These are phyloP conservation scores for Caenorhabditis inopinata DNA, from an alignment of 1,140 invertebrate genomes.

Conservation along the genomic window DNA sequence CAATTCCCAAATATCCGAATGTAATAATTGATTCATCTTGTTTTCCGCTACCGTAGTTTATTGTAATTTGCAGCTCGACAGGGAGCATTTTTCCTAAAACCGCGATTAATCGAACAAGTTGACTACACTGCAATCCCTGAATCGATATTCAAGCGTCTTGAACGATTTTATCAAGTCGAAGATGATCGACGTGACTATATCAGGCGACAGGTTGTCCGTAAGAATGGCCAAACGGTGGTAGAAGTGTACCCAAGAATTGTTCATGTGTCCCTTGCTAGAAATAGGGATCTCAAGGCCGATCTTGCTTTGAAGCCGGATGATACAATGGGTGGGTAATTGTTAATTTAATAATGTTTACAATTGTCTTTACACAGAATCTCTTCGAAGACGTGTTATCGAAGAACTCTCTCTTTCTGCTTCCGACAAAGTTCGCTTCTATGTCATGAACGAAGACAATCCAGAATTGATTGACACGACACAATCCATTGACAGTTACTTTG, in stretches of 20 bases:
- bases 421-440: constrained; percentile 23
- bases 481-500: constrained; percentile 33
- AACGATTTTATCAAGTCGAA: constrained; percentile 49
- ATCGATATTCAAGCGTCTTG: constrained; percentile 41
- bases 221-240: constrained; percentile 35
- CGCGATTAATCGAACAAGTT: constrained; percentile 41
- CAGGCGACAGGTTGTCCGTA: constrained; percentile 48
- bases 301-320: constrained; percentile 33
- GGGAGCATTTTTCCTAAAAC: constrained; percentile 49
- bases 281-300: constrained; percentile 36
- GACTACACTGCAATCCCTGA: constrained; percentile 55
- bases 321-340: constrained; percentile 33
- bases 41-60: not conserved
- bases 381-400: not conserved
- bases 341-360: not conserved
- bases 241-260: constrained; percentile 55
- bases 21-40: no score
- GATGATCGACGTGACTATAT: constrained; percentile 54
- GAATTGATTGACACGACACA: constrained; percentile 29
- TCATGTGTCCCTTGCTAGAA: constrained; percentile 50
- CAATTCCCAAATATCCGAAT: constrained; percentile 32
- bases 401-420: not conserved
- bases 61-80: constrained; percentile 12
- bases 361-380: not conserved
- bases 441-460: not conserved